Evolutionary conservation across 2,797 vertebrate species (phyloP).

Genomic region (Sebastes kiyomatsui): DNA sequence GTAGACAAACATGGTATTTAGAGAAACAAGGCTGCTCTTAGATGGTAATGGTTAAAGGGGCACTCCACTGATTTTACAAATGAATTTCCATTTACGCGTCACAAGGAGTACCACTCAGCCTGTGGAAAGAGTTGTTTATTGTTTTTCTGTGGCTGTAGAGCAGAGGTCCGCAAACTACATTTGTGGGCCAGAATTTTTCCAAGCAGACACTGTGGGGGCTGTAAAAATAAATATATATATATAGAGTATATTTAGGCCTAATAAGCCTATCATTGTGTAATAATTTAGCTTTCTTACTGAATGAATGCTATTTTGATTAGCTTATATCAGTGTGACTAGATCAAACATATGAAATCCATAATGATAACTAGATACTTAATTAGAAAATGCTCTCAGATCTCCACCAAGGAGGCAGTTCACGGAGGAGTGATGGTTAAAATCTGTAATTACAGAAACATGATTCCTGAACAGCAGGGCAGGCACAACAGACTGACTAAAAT

Average conservation of each 20-base stretch:
- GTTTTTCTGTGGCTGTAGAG: background rate
- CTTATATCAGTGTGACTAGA: no score
- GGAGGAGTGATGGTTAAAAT: no score
- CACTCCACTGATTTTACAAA: background rate
- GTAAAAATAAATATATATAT: background rate
- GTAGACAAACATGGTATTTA: slow-evolving; percentile 12
- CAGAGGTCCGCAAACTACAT: background rate
- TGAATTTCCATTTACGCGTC: background rate
- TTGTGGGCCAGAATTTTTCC: background rate
- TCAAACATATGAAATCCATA: no score
- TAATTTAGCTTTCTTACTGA: background rate
- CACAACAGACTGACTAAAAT: background rate
- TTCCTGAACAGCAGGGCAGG: background rate
- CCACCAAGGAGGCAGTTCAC: no score
- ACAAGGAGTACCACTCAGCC: background rate
- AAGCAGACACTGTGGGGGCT: background rate
- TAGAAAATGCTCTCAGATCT: no score
- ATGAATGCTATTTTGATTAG: no score
- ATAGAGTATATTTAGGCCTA: background rate
- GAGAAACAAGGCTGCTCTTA: slow-evolving; percentile 4
- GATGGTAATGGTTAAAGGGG: background rate
- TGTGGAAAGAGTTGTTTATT: background rate
- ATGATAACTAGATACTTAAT: no score
- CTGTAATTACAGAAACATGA: no score
- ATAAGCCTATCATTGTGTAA: background rate